These are phyloP conservation scores for Catamblyrhynchus diadema DNA, from an alignment of 2,797 vertebrate species.

Conservation along the genomic window DNA sequence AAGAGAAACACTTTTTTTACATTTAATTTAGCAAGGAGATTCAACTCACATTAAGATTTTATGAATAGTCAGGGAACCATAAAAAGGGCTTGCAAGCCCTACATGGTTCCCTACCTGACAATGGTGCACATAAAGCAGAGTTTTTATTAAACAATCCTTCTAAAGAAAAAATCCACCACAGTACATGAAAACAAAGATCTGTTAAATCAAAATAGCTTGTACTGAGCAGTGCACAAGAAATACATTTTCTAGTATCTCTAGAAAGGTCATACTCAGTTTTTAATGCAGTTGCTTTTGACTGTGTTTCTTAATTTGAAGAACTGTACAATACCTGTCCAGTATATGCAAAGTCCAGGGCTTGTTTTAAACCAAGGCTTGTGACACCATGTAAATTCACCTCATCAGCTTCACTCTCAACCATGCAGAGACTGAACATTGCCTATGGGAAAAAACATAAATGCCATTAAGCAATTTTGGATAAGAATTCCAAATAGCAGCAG, in stretches of 20 bases:
- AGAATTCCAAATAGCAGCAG: not conserved
- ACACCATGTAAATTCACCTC: slow-evolving; percentile 94
- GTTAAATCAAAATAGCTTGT: not conserved
- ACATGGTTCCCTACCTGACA: not conserved
- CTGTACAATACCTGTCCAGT: slow-evolving; percentile 89
- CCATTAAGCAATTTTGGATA: not conserved
- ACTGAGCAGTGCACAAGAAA: not conserved
- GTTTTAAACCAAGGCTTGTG: slow-evolving; percentile 92
- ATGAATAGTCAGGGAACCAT: not conserved
- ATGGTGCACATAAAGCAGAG: not conserved
- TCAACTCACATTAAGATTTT: not conserved
- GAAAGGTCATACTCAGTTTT: not conserved
- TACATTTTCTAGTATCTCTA: not conserved
- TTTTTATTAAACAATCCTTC: not conserved
- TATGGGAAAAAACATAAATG: slow-evolving; percentile 56
- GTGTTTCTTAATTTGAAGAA: not conserved
- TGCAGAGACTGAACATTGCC: slow-evolving; percentile 98
- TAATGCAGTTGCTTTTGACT: not conserved
- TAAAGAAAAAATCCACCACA: not conserved
- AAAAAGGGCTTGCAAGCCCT: not conserved
- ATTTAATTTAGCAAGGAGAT: not conserved
- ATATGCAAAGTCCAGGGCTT: slow-evolving; percentile 95
- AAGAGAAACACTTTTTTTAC: not conserved
- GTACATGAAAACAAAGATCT: not conserved
- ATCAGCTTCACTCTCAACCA: slow-evolving; percentile 96